Conservation (phyloP, 2,797 vertebrate species). For the Hephaestus fuliginosus region DNA sequence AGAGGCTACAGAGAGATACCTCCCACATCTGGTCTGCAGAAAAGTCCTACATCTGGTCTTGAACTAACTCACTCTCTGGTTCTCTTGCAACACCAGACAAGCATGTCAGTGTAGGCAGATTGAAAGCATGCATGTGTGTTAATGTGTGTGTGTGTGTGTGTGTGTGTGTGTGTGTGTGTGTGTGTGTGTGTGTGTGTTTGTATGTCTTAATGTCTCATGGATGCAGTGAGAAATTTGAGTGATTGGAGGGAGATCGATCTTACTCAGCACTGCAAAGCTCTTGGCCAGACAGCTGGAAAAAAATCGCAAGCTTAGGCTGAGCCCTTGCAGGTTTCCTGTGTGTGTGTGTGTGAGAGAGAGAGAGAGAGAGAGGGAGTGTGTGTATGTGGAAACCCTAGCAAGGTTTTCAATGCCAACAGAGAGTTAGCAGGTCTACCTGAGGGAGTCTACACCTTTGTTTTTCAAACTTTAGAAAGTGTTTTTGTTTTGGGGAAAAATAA, state of each 20-base stretch:
- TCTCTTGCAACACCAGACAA: constrained; percentile 46
- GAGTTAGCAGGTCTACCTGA: constrained; percentile 29
- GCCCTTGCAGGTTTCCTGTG: constrained; percentile 32
- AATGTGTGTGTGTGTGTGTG: background rate
- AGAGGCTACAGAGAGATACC: constrained; percentile 21
- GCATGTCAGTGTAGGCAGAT: constrained; percentile 37
- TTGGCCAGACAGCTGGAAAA: constrained; percentile 59
- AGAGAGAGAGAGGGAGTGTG: background rate
- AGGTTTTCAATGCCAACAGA: constrained; percentile 26
- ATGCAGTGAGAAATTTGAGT: constrained; percentile 43
- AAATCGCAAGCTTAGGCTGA: constrained; percentile 32
- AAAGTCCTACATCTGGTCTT: constrained; percentile 53
- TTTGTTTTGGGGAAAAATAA: background rate
- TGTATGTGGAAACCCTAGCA: constrained; percentile 14
- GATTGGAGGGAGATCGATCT: constrained; percentile 61
- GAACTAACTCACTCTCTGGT: constrained; percentile 35
- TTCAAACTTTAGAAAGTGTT: background rate
- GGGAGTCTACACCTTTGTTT: constrained; percentile 5
- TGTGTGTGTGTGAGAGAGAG: constrained; percentile 5
- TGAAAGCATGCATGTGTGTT: constrained; percentile 2
- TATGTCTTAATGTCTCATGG: constrained; percentile 15
- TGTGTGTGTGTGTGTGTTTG: constrained; percentile 25
- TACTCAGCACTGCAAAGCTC: constrained; percentile 46
- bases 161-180: background rate
- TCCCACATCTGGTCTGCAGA: constrained; percentile 68